Evolutionary conservation across 1,140 invertebrate species (phyloP), one percentile per base, ranked within the genome.

Genomic region (Heterodera carotae): DNA sequence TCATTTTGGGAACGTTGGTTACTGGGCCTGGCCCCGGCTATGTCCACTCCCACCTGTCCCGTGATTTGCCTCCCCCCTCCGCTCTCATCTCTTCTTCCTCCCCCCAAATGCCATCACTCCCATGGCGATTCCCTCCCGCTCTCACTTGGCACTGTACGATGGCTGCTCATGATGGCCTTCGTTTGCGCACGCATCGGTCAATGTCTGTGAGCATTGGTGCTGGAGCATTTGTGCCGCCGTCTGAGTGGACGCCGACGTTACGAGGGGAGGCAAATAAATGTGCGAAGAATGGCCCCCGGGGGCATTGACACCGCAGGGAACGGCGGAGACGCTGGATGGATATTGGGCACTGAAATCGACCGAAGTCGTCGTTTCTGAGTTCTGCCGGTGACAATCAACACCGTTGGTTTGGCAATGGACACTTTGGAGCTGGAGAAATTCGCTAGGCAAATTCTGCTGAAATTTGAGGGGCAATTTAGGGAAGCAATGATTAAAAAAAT

Each of bases 221-320:
- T 66, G 27, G 6, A 18, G 62, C 33, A 66, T 34, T 66, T 66
- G 62, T 66, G 48, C 48, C 48, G 48, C 48, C 48, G 62, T 66
- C 27, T 66, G 62, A 10, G 62, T 66, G 62, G 62, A 66, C 7
- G 59, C 4, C 29, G 62, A 15, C 27, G 33, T 34, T 25, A 66
- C 7, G 10, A 66, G 62, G 33, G 62, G 62, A 8, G 62, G 62
- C 62, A 66, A 66, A 66, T 66, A 66, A 53, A 53, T 53, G 48
- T 12, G 18, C 62, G 33, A 66, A 29, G 62, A 66, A 18, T 0
- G 22, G 27, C 5, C 15, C 22, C n/a, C 8, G 22, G 25, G 25
- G 8, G 62, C 5, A 34, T 31, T 31, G n/a, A 31, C 60, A 8
- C n/a, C 62, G 33, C n/a, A 66, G 33, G n/a, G 33, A 66, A 15